Evolutionary conservation across 2,888 invertebrate genomes (phyloP).

Genomic region (Andrena bucephala): DNA sequence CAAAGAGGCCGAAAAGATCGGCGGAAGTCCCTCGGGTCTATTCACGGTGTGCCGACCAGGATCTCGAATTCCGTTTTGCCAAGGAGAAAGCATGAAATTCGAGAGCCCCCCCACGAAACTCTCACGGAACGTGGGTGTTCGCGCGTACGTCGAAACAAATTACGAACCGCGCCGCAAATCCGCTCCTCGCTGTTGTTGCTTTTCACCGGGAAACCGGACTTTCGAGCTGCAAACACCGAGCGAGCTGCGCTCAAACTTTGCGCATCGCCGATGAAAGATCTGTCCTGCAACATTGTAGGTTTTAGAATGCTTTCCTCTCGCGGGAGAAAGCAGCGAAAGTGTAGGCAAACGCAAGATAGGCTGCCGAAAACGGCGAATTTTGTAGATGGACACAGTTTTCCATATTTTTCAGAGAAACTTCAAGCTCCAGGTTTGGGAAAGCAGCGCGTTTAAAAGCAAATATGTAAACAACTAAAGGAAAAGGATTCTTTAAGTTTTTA

Average conservation of each 20-base stretch:
- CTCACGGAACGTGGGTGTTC: slow-evolving; percentile 54
- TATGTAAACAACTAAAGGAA: too few species aligned
- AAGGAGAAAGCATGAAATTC: slow-evolving; percentile 71
- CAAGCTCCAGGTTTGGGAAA: neutral
- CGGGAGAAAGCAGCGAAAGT: slow-evolving; percentile 1
- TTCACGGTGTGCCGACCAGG: slow-evolving; percentile 36
- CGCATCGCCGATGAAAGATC: slow-evolving; percentile 9
- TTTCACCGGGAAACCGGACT: slow-evolving; percentile 76
- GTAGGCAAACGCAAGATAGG: neutral
- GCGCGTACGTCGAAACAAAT: slow-evolving; percentile 64
- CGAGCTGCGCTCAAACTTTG: slow-evolving; percentile 30
- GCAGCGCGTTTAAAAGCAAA: neutral
- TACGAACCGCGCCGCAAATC: slow-evolving; percentile 44
- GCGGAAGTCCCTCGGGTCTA: slow-evolving; percentile 26
- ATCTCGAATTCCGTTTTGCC: slow-evolving; percentile 61
- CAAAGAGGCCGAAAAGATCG: slow-evolving; percentile 12
- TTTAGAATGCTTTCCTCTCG: neutral
- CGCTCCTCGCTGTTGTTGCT: slow-evolving; percentile 75
- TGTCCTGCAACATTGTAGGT: neutral
- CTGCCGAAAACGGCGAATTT: neutral
- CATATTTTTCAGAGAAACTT: neutral
- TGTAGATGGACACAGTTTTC: neutral
- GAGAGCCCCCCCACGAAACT: slow-evolving; percentile 59
- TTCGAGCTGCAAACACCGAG: slow-evolving; percentile 60
- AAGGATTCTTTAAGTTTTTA: too few species aligned